Conservation (phyloP, 2,888 invertebrate species). For the Cephus sareptanus region DNA sequence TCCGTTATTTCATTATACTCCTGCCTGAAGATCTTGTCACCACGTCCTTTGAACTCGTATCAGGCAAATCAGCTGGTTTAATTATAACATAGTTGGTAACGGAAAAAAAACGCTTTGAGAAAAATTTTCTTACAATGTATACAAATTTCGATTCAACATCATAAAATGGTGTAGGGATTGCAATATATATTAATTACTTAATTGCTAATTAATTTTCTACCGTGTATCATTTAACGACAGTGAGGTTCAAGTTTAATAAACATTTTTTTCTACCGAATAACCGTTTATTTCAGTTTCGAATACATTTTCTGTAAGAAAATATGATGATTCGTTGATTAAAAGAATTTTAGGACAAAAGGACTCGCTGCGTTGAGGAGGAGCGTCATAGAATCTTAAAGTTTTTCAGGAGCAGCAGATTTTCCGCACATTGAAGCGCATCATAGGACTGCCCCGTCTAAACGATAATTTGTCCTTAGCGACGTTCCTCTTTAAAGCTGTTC, state of each 20-base stretch:
- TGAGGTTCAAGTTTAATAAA: background rate
- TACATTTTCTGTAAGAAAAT: constrained; percentile 42
- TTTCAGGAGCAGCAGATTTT: constrained; percentile 36
- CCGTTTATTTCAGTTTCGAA: constrained; percentile 41
- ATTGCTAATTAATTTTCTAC: too few species aligned
- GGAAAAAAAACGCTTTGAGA: background rate
- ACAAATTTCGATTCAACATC: too few species aligned
- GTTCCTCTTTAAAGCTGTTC: background rate
- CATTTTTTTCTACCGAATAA: constrained; percentile 18
- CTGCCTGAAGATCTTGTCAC: background rate
- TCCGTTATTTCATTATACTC: background rate
- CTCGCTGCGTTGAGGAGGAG: constrained; percentile 26
- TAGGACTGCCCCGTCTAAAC: constrained; percentile 21
- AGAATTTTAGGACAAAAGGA: constrained; percentile 46
- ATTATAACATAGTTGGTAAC: background rate
- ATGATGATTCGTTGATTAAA: constrained; percentile 32
- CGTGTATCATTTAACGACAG: background rate
- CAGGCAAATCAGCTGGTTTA: background rate
- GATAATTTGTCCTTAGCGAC: background rate
- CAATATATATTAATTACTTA: too few species aligned
- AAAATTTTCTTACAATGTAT: background rate
- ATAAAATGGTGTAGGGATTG: too few species aligned
- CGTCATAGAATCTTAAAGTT: constrained; percentile 4
- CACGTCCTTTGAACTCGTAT: background rate
- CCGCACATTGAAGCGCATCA: constrained; percentile 36